Evolutionary conservation across 1,140 invertebrate species (phyloP), one percentile per base, ranked within the genome.

Genomic region (Stegodyphus mimosarum): DNA sequence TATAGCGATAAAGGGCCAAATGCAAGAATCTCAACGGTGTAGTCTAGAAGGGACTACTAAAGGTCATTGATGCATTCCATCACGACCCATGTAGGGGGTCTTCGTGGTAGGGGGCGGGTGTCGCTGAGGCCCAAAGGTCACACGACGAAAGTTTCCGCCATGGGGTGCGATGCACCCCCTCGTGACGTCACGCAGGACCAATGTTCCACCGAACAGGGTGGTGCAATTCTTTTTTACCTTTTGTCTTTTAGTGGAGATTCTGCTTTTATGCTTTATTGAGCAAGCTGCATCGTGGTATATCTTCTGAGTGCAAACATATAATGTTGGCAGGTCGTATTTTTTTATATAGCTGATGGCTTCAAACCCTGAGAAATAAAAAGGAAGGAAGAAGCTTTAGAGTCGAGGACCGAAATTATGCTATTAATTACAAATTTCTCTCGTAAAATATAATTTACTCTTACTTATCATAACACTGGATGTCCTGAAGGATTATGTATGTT

Each of bases 101-200:
- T 48, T 53, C 50, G 50, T n/a, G 49, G 76, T 51, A 18, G 78
- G 15, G 17, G 15, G 15, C 55, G 15, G 55, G 15, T 60, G 55
- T 60, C 55, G 55, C 55, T 33, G 33, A 33, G 33, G 33, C 51
- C 66, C 78, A 80, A 49, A 80, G 78, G 78, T 80, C 78, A 72
- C 78, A 72, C 67, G 78, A 80, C 78, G 78, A 80, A 80, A 80
- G 78, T 80, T 80, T 48, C 67, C 67, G 69, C 52, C 69, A 72
- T 71, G 78, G 78, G 78, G 78, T 71, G 78, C 78, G 64, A 67
- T 73, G 50, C 64, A 67, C 76, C 76, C 64, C 76, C 66, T 48
- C 63, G 77, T 80, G 52, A 60, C 73, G 73, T 63, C 55, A 67
- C 17, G 17, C 13, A 18, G 11, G 7, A 67, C 64, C 64, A 13